Percentiles rank a stretch among this genome's conserved stretches.
phyloP scores from a whole-genome alignment of 2,113 vertebrate species.

The Lycaon pictus region DNA sequence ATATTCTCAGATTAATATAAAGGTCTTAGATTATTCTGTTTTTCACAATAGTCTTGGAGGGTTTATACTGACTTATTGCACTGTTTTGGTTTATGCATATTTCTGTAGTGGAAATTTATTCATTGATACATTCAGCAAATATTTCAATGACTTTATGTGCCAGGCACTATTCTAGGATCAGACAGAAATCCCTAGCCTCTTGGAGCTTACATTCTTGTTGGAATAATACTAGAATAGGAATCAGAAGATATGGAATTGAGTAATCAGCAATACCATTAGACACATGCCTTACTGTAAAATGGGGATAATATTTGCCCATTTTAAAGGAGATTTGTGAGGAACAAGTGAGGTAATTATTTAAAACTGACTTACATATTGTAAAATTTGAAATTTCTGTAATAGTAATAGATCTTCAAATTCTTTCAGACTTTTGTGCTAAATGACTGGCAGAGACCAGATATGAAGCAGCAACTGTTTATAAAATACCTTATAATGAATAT shows the following conservation, averaged over 20 bases:
- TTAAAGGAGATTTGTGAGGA: conserved; percentile 12
- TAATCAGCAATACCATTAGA: not conserved
- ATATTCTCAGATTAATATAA: conserved; percentile 9
- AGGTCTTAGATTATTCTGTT: not conserved
- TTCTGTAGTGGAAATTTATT: conserved; percentile 24
- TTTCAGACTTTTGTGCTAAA: not conserved
- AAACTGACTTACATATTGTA: not conserved
- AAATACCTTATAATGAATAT: not conserved
- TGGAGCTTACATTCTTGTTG: not conserved
- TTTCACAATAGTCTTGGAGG: not conserved
- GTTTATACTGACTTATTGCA: not conserved
- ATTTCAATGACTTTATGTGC: conserved; percentile 17
- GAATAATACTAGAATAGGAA: not conserved
- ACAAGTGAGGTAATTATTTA: not conserved
- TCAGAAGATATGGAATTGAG: not conserved
- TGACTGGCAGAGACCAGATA: not conserved
- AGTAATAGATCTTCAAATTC: not conserved
- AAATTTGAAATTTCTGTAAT: not conserved
- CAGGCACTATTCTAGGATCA: conserved; percentile 47
- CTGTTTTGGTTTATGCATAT: conserved; percentile 16
- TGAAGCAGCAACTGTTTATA: not conserved
- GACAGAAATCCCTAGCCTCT: not conserved
- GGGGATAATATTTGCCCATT: not conserved
- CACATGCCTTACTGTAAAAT: conserved; percentile 14
- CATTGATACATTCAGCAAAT: not conserved